Evolutionary conservation across 2,797 vertebrate species (phyloP).

Genomic region (Eremophila alpestris): DNA sequence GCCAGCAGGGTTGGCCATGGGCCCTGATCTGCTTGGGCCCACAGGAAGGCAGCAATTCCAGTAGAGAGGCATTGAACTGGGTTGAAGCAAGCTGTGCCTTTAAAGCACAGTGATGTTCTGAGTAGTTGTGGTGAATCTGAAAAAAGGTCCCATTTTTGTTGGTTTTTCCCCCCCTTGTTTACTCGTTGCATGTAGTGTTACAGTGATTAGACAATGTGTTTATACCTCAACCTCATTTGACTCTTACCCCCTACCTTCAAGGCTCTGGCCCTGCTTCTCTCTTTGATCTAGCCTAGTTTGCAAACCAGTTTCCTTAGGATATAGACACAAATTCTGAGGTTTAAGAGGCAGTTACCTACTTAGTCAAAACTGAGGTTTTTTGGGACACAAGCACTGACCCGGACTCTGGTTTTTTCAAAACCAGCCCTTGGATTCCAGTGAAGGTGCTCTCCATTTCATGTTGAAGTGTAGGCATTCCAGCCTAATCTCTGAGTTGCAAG

Average conservation of each 20-base stretch:
- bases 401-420: background rate
- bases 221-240: background rate
- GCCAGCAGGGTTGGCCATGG: background rate
- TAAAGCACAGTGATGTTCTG: background rate
- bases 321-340: background rate
- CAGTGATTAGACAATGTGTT: background rate
- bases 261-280: background rate
- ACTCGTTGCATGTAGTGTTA: background rate
- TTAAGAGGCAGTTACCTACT: background rate
- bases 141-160: background rate
- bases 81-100: background rate
- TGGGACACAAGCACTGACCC: background rate
- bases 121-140: background rate
- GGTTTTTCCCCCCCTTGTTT: background rate
- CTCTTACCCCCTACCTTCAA: background rate
- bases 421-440: background rate
- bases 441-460: background rate
- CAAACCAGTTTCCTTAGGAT: background rate
- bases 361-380: background rate
- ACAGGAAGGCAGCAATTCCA: background rate
- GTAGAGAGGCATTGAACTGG: background rate
- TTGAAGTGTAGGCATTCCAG: background rate
- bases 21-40: rapidly evolving
- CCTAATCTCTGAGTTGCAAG: background rate
- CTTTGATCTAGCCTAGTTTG: background rate